Base-by-base conservation (phyloP, 1,140 invertebrate species). In the Euwallacea fornicatus region DNA sequence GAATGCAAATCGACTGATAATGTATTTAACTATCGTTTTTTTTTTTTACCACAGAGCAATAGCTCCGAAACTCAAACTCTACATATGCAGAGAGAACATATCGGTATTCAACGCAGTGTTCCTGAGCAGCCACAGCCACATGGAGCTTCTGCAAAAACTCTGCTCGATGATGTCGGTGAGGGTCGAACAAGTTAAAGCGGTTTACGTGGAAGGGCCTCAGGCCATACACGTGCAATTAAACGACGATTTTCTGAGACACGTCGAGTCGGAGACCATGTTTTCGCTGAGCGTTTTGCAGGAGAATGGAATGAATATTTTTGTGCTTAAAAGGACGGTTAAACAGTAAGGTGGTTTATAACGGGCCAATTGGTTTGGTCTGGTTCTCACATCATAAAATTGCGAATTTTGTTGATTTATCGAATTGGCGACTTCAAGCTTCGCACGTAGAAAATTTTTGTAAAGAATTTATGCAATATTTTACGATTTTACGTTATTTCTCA, bases 21-120 rank as follows among this genome's bases (percentile, higher is more conserved):
- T 33, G 21, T 33, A 33, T 4, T 33, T 33, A 33, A 33, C 21
- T 33, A 33, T 33, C 21, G 21, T 13, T 50, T 50, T 50, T 46
- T 46, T 46, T 46, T 50, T 50, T 50, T 2, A 11, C 13, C 13
- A 65, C 80, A 93, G 91, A 79, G 83, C 86, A 21, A 89, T 93
- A 66, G 84, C 87, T 15, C 92, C 93, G 0, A 88, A 91, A 61
- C 83, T 94, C 65, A 94, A 91, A 2, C 83, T 96, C 13, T 95
- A 93, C 79, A 88, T 94, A 54, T 91, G 90, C 73, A 81, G 89
- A 70, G 88, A 91, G 66, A 85, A 88, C 75, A 83, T 82, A 55
- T 84, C 82, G 66, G 85, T 91, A 6, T 95, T 91, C 85, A 89
- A 91, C 81, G 91, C 91, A n/a, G 83, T 95, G 10, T 95, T 93